Conservation (phyloP, 2,888 invertebrate genomes). For the Stenotaenia linearis region DNA sequence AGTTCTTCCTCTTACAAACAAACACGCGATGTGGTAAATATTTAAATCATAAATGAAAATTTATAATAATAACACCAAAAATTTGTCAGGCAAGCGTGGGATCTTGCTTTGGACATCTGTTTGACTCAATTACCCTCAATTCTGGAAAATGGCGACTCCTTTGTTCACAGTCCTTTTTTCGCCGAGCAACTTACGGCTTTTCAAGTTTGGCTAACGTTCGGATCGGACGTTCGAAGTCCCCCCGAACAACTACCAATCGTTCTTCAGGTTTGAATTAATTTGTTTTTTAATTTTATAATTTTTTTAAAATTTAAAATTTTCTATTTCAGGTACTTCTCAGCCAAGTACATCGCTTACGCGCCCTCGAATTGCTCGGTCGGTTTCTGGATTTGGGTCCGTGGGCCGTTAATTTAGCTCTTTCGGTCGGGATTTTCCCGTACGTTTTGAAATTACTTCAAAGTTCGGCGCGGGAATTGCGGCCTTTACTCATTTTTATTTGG, state of each 20-base stretch:
- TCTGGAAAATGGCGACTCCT: constrained; percentile 41
- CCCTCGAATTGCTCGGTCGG: constrained; percentile 82
- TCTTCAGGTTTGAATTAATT: constrained; percentile 65
- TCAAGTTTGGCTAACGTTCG: constrained; percentile 85
- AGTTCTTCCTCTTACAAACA: constrained; percentile 80
- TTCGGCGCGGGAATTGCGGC: constrained; percentile 82
- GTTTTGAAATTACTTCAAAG: constrained; percentile 94
- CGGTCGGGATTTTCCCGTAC: constrained; percentile 98
- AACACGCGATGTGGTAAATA: constrained; percentile 61
- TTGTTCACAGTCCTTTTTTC: constrained; percentile 80
- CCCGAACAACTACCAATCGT: constrained; percentile 97
- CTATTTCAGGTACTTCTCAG: constrained; percentile 57
- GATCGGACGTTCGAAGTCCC: constrained; percentile 69
- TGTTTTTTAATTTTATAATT: background rate
- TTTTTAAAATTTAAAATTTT: too few species aligned
- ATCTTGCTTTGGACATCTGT: constrained; percentile 89
- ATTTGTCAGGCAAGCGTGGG: constrained; percentile 99
- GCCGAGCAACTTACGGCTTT: constrained; percentile 97
- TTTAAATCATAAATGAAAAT: too few species aligned
- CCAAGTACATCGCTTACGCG: constrained; percentile 84
- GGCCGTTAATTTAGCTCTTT: constrained; percentile 92
- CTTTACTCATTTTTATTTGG: constrained; percentile 96
- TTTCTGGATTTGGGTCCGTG: constrained; percentile 93
- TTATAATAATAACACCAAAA: too few species aligned
- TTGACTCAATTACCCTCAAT: constrained; percentile 73